Percentiles rank a stretch among this genome's conserved stretches.
phyloP scores from a whole-genome alignment of 2,797 vertebrate genomes.

The Sebastes itinus region DNA sequence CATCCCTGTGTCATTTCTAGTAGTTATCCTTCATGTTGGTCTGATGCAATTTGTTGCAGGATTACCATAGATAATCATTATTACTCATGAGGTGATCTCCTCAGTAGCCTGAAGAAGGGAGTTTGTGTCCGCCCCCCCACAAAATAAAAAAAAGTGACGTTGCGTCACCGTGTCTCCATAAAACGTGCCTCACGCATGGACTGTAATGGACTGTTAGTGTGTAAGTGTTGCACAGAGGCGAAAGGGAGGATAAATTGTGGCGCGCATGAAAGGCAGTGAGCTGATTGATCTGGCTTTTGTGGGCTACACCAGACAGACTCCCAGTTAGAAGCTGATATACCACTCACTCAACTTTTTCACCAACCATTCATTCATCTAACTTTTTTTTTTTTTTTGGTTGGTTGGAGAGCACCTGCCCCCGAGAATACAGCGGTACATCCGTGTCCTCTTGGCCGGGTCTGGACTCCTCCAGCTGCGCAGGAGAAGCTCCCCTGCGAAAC shows the following conservation, averaged over 20 bases:
- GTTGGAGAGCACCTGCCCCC: slow-evolving; percentile 77
- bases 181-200: slow-evolving; percentile 66
- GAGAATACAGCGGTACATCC: slow-evolving; percentile 44
- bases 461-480: slow-evolving; percentile 46
- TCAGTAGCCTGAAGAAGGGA: background rate
- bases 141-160: slow-evolving; percentile 73
- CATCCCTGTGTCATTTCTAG: background rate
- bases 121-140: slow-evolving; percentile 8
- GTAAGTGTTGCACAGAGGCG: slow-evolving; percentile 40
- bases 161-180: slow-evolving; percentile 72
- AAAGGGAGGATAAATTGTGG: slow-evolving; percentile 49
- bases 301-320: background rate
- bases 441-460: slow-evolving; percentile 39
- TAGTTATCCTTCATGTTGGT: background rate
- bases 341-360: background rate
- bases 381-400: background rate
- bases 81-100: background rate
- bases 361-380: background rate
- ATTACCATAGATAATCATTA: background rate
- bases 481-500: slow-evolving; percentile 55
- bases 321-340: background rate
- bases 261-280: slow-evolving; percentile 23
- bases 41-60: background rate
- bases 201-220: slow-evolving; percentile 3
- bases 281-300: slow-evolving; percentile 25